phyloP scores from a whole-genome alignment of 2,888 invertebrate genomes.

The Brachycybe producta region DNA sequence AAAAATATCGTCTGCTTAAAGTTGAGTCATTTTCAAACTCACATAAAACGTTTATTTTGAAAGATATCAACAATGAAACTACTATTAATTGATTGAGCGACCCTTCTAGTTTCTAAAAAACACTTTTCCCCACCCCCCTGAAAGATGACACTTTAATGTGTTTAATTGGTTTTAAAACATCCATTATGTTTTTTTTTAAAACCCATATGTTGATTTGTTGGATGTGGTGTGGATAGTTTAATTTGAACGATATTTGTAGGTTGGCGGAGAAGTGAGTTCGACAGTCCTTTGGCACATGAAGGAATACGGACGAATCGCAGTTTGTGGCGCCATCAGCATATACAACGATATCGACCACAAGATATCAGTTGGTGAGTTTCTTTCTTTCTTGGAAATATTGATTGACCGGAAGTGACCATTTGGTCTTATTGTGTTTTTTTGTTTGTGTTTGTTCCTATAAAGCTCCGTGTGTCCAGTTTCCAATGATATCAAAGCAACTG shows the following conservation, averaged over 20 bases:
- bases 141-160: too few relatives aligned
- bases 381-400: neutral
- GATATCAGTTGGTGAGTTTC: slow-evolving; percentile 19
- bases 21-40: too few relatives aligned
- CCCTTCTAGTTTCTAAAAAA: too few relatives aligned
- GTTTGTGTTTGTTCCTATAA: slow-evolving; percentile 20
- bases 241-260: slow-evolving; percentile 37
- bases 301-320: slow-evolving; percentile 44
- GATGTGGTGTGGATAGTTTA: neutral
- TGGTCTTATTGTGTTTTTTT: slow-evolving; percentile 19
- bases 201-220: too few relatives aligned
- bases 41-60: too few relatives aligned
- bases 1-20: too few relatives aligned
- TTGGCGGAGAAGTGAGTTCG: slow-evolving; percentile 51
- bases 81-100: too few relatives aligned
- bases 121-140: too few relatives aligned
- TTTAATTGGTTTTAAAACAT: neutral
- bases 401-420: neutral
- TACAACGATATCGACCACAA: slow-evolving; percentile 43
- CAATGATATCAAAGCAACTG: slow-evolving; percentile 44
- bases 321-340: slow-evolving; percentile 51
- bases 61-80: too few relatives aligned
- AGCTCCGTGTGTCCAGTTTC: slow-evolving; percentile 42
- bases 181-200: neutral
- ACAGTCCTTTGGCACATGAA: slow-evolving; percentile 49